phyloP scores from a whole-genome alignment of 2,888 invertebrate genomes.

The Lampropteryx suffumata region DNA sequence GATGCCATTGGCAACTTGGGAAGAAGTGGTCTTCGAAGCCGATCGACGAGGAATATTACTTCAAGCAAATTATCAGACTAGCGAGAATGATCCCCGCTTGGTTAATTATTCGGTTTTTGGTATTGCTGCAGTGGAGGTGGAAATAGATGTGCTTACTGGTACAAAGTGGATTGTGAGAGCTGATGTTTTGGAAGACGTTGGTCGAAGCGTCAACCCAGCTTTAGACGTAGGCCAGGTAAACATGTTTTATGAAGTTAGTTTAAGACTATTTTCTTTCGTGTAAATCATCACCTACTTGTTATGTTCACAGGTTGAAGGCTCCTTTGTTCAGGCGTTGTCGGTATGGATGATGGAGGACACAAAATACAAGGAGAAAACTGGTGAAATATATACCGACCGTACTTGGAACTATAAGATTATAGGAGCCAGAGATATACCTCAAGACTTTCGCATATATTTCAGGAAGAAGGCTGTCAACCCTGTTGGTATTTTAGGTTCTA shows the following conservation, averaged over 20 bases:
- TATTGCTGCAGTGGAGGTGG: constrained; percentile 47
- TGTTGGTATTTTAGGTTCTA: constrained; percentile 54
- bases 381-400: constrained; percentile 48
- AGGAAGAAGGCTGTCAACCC: constrained; percentile 46
- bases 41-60: constrained; percentile 45
- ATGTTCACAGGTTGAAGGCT: constrained; percentile 81
- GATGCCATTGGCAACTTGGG: constrained; percentile 48
- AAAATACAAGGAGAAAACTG: constrained; percentile 42
- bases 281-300: not conserved
- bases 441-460: constrained; percentile 51
- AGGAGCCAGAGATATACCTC: constrained; percentile 52
- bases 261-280: not conserved
- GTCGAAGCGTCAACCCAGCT: constrained; percentile 86
- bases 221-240: constrained; percentile 87
- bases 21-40: constrained; percentile 48
- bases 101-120: constrained; percentile 47
- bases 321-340: constrained; percentile 73
- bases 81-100: constrained; percentile 47
- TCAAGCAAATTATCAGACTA: constrained; percentile 49
- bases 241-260: too few species aligned
- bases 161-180: constrained; percentile 50
- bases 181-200: constrained; percentile 79
- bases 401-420: constrained; percentile 56
- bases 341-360: constrained; percentile 48
- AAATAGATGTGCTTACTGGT: constrained; percentile 52